Base-by-base conservation (phyloP, 2,797 vertebrate species). In the Mycteria americana region DNA sequence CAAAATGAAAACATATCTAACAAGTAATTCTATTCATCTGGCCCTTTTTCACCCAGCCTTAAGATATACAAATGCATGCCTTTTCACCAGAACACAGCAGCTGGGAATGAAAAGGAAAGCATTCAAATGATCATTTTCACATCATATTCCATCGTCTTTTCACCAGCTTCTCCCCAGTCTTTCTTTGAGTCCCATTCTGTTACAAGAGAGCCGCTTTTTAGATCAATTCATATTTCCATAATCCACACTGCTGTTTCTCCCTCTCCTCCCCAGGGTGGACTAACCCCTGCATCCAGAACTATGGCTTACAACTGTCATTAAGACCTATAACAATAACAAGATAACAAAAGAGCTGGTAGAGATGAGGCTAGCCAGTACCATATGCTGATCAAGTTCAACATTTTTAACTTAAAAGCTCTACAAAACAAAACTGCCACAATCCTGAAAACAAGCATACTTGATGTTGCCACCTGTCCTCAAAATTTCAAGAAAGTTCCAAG, bases 211-310 rank as follows among this genome's bases (percentile, higher is more conserved):
- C 96, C 97, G 94, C 97, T 98, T 98, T 98, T 98, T 97, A 99
- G 99, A 99, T 99, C 99, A 99, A 99, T 99, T 99, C 99, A 99
- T 99, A 99, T 99, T 99, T 99, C 99, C 99, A 99, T 99, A 99
- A 99, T 99, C 99, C 99, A 99, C 99, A 98, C 98, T 98, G 98
- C 98, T 99, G 98, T 98, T 98, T 98, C 98, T 98, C 98, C 97
- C 94, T 96, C 97, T 90, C 95, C 98, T 99, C 99, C 99, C 99
- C 98, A 98, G 99, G 99, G 99, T 98, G 98, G 98, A 98, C 98
- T 98, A 99, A 99, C 99, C 99, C 99, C 98, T 98, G 98, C 98
- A 98, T 98, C 99, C 98, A 98, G 97, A 98, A 98, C 98, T 98
- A 98, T 98, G 98, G 99, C 99, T 99, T 99, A 99, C 99, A 99